Base-by-base conservation (phyloP, 2,888 invertebrate genomes). In the Meganola albula region DNA sequence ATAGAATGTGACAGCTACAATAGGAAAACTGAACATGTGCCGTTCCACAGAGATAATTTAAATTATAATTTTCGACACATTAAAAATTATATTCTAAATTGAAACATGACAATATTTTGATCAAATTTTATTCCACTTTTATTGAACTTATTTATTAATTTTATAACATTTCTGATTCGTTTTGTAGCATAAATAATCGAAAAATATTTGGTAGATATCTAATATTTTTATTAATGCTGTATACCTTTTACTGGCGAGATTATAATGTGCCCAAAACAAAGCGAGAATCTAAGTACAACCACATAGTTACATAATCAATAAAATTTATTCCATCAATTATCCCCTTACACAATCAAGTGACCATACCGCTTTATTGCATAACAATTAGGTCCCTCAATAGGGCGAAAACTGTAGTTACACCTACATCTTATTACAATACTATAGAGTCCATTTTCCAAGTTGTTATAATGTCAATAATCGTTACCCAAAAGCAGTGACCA, bases 331-430 rank as follows among this genome's bases (percentile, higher is more conserved):
- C 66, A 62, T 59, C 55, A 54, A 52, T 30, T 34, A 34, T 51
- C 57, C 58, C 54, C 37, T 40, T 39, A 40, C 27, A 26, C 39
- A 40, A 40, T 48, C 44, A 32, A 53, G 47, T 67, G 69, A 72
- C 70, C 78, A 79, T 77, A 63, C 63, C 70, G 77, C 56, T 77
- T 79, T 78, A 79, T 78, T 69, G 74, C 73, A 40, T 51, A 56
- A 67, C 78, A 70, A 79, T 79, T 76, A 78, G 56, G 34, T 47
- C 37, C 41, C 36, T 33, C 34, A 37, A 48, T 53, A 40, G 61
- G 56, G 53, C 44, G 31, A 28, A 29, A 32, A 28, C 37, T 36
- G 38, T 49, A 37, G 44, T 36, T 16, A 29, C 31, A 16, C 10
- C 4, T 6, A 12, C 25, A 21, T 25, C 49, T 46, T 66, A 58